A percentile compares a stretch with the other conserved stretches of the same genome.
Evolutionary conservation across 2,797 vertebrate species (phyloP).

Genomic region (Carcharodon carcharias): DNA sequence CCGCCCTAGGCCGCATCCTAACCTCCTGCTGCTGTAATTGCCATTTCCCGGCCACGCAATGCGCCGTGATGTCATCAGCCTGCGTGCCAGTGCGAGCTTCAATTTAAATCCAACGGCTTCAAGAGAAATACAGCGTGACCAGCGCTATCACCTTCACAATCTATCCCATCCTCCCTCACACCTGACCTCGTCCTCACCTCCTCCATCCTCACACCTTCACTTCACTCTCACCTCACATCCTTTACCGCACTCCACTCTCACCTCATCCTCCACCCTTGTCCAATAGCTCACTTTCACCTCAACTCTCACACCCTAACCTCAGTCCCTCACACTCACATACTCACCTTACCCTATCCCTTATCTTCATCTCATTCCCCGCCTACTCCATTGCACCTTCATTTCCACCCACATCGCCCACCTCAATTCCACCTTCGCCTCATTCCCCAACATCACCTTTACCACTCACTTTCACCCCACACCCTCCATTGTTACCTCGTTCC

Average conservation of each 20-base stretch:
- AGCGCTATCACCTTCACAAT: too few species aligned
- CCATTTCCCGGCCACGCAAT: background rate
- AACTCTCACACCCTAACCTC: constrained; percentile 38
- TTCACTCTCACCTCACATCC: too few species aligned
- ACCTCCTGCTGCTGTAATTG: too few species aligned
- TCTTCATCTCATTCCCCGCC: background rate
- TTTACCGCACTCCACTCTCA: too few species aligned
- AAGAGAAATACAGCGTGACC: background rate
- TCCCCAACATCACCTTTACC: too few species aligned
- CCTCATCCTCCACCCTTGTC: background rate
- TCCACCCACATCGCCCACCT: too few species aligned
- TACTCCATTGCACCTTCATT: background rate
- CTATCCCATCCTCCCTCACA: too few species aligned
- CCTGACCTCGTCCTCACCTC: background rate
- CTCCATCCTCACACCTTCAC: background rate
- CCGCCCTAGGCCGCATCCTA: too few species aligned
- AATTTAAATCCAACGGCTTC: constrained; percentile 21
- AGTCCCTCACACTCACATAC: constrained; percentile 39
- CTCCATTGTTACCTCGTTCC: too few species aligned
- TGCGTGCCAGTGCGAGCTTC: background rate
- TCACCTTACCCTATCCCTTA: constrained; percentile 38
- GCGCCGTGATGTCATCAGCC: background rate
- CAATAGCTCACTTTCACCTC: background rate
- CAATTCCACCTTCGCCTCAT: background rate
- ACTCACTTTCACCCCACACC: too few species aligned